These are phyloP conservation scores for Lasioglossum marginatum DNA, from an alignment of 2,888 invertebrate genomes.

Conservation along the genomic window DNA sequence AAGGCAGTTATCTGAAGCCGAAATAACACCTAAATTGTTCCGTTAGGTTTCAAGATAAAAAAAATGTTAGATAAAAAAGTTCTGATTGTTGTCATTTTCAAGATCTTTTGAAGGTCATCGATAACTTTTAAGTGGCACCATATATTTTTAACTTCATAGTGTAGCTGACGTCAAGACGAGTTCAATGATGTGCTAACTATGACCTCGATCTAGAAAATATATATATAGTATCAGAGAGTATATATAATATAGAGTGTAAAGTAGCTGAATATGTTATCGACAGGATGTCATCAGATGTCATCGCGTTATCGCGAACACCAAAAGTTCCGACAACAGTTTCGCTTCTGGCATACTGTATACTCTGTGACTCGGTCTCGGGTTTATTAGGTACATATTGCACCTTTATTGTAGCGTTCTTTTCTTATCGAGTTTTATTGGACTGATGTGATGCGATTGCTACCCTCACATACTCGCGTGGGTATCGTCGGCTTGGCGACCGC, in stretches of 20 bases:
- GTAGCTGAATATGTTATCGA: not conserved
- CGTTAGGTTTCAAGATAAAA: no score
- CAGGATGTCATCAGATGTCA: not conserved
- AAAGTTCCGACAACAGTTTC: not conserved
- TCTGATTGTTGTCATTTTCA: no score
- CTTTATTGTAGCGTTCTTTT: constrained; percentile 1
- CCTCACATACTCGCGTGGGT: not conserved
- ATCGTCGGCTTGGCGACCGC: not conserved
- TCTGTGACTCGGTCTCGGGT: not conserved
- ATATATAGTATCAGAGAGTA: no score
- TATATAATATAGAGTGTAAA: no score
- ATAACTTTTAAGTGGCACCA: no score
- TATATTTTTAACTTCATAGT: no score
- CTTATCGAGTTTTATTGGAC: not conserved
- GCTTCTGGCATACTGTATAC: not conserved
- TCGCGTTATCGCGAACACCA: not conserved
- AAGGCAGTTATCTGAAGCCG: not conserved
- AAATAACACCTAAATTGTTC: no score
- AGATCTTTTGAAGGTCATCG: no score
- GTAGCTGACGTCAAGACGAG: no score
- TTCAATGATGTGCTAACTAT: no score
- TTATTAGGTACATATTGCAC: not conserved
- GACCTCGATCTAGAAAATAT: no score
- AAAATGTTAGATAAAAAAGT: no score
- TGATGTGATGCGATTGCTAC: not conserved